Percentiles rank a stretch among this genome's conserved stretches.
Conservation (phyloP, 2,113 vertebrate species). For the Coreoperca whiteheadi region DNA sequence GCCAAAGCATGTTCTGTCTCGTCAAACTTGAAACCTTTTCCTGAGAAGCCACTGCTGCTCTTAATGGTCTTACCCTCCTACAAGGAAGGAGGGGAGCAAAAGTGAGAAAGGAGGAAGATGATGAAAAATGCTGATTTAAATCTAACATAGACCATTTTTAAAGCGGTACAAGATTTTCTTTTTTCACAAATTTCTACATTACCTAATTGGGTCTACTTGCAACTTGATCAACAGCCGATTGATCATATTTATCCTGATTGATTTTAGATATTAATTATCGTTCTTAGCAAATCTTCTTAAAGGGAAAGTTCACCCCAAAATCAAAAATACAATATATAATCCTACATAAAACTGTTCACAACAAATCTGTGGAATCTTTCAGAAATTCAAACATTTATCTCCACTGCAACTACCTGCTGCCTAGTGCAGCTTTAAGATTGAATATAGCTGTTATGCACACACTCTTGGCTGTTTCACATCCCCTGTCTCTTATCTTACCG, state of each 20-base stretch:
- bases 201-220: neutral
- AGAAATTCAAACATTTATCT: neutral
- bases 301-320: too few species aligned
- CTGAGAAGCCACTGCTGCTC: slow-evolving; percentile 99
- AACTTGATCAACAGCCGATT: neutral
- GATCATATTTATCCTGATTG: neutral
- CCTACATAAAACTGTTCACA: too few species aligned
- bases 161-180: neutral
- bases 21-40: slow-evolving; percentile 99
- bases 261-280: neutral
- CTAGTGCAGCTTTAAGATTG: neutral
- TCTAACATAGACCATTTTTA: neutral
- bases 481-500: slow-evolving; percentile 82
- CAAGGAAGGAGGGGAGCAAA: neutral
- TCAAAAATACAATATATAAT: too few species aligned
- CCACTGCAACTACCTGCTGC: neutral
- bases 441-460: neutral
- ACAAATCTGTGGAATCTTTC: too few species aligned
- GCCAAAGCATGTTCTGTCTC: slow-evolving; percentile 98
- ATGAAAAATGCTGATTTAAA: neutral
- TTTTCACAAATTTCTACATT: neutral
- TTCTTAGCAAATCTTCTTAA: neutral
- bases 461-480: neutral
- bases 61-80: slow-evolving; percentile 97
- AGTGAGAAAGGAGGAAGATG: neutral